A percentile compares a stretch with the other conserved stretches of the same genome.
These are phyloP conservation scores for Cephus spinipes DNA, from an alignment of 2,888 invertebrate genomes.

Conservation along the genomic window DNA sequence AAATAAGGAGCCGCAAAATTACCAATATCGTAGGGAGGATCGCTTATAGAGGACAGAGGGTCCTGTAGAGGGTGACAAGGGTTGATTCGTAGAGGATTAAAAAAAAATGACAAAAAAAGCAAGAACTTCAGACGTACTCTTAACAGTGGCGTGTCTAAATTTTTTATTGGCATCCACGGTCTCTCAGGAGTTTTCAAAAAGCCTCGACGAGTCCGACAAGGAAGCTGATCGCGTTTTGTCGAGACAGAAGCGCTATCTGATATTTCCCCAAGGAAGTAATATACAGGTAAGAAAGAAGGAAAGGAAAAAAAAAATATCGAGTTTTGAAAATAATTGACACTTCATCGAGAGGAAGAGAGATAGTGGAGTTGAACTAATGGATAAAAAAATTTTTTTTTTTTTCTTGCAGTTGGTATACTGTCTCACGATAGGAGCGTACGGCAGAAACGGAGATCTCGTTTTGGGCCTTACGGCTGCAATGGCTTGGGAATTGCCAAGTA, in stretches of 20 bases:
- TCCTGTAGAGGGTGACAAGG: background rate
- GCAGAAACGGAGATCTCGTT: conserved; percentile 71
- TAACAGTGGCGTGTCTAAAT: conserved; percentile 29
- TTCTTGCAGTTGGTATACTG: conserved; percentile 70
- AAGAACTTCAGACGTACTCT: background rate
- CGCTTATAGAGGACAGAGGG: background rate
- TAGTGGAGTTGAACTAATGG: conserved; percentile 1
- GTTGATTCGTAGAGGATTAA: background rate
- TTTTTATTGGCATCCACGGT: conserved; percentile 22
- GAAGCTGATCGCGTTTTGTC: conserved; percentile 58
- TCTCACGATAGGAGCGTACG: conserved; percentile 71
- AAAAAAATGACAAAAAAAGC: background rate
- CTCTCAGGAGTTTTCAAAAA: conserved; percentile 11
- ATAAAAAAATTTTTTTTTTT: background rate
- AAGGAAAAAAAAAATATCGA: background rate
- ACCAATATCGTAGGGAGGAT: background rate
- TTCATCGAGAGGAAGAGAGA: background rate
- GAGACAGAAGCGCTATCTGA: conserved; percentile 70
- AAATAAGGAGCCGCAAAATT: background rate
- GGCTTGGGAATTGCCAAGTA: conserved; percentile 79
- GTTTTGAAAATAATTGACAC: background rate
- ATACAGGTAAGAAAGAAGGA: conserved; percentile 69
- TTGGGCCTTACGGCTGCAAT: conserved; percentile 81
- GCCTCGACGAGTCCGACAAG: conserved; percentile 13
- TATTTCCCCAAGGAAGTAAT: conserved; percentile 74